Conservation (phyloP, 2,797 vertebrate genomes). For the Harpagifer antarcticus region DNA sequence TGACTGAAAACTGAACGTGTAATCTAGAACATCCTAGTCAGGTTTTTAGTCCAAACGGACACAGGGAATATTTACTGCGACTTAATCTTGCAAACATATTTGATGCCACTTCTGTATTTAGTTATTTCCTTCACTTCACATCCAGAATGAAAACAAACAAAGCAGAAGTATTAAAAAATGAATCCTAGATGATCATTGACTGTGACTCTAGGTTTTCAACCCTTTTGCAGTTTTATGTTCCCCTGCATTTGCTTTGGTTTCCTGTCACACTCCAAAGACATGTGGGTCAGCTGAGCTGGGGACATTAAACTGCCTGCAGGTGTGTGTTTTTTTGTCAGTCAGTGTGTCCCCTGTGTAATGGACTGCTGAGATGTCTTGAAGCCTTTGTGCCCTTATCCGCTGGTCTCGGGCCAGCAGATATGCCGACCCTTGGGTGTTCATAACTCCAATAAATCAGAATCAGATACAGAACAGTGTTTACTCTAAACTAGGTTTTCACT, state of each 20-base stretch:
- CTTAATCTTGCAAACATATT: not conserved
- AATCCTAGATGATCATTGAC: not conserved
- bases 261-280: constrained; percentile 15
- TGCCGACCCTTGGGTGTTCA: constrained; percentile 1
- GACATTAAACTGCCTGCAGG: constrained; percentile 26
- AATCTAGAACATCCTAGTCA: not conserved
- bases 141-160: not conserved
- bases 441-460: not conserved
- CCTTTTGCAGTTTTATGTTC: not conserved
- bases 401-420: not conserved
- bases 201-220: not conserved
- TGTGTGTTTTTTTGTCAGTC: constrained; percentile 35
- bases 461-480: not conserved
- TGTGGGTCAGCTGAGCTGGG: constrained; percentile 15
- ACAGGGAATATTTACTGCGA: not conserved
- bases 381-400: not conserved
- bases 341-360: constrained; percentile 30
- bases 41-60: not conserved
- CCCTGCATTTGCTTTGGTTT: constrained; percentile 7
- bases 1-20: not conserved
- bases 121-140: not conserved
- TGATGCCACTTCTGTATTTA: not conserved
- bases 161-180: not conserved
- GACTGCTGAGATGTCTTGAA: constrained; percentile 25
- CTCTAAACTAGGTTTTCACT: too few relatives aligned